Percentiles rank a stretch among this genome's conserved stretches.
These are phyloP conservation scores for Galagoides demidoff DNA, from an alignment of 2,797 vertebrate genomes.

Conservation along the genomic window DNA sequence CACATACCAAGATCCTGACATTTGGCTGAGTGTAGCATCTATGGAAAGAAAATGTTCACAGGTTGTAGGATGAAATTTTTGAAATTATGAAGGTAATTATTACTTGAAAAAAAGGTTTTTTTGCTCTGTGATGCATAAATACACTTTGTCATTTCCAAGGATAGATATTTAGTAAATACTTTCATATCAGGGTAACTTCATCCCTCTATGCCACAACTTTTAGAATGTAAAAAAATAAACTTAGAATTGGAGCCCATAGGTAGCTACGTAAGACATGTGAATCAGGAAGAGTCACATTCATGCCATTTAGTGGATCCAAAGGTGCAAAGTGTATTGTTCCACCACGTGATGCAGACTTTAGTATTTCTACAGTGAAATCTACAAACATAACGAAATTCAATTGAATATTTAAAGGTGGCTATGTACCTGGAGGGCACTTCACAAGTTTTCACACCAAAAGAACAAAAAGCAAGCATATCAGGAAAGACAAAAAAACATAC, in stretches of 20 bases:
- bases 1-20: not conserved
- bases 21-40: not conserved
- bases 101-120: not conserved
- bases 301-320: constrained; percentile 62
- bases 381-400: constrained; percentile 84
- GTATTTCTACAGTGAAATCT: constrained; percentile 84
- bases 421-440: constrained; percentile 80
- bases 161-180: not conserved
- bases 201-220: not conserved
- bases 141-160: constrained; percentile 37
- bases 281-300: constrained; percentile 48
- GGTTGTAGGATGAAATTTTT: not conserved
- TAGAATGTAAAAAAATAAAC: not conserved
- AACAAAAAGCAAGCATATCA: constrained; percentile 70
- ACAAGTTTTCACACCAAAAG: constrained; percentile 77
- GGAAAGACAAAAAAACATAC: constrained; percentile 67
- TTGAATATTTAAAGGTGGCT: constrained; percentile 77
- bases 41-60: constrained; percentile 7
- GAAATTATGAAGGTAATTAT: constrained; percentile 2
- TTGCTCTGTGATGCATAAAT: constrained; percentile 1
- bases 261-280: constrained; percentile 55
- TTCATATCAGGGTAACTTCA: not conserved
- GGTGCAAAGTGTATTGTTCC: constrained; percentile 72
- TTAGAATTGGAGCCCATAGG: constrained; percentile 64
- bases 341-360: constrained; percentile 76